Evolutionary conservation across 2,113 vertebrate genomes (phyloP).

Genomic region (Dromiciops gliroides): DNA sequence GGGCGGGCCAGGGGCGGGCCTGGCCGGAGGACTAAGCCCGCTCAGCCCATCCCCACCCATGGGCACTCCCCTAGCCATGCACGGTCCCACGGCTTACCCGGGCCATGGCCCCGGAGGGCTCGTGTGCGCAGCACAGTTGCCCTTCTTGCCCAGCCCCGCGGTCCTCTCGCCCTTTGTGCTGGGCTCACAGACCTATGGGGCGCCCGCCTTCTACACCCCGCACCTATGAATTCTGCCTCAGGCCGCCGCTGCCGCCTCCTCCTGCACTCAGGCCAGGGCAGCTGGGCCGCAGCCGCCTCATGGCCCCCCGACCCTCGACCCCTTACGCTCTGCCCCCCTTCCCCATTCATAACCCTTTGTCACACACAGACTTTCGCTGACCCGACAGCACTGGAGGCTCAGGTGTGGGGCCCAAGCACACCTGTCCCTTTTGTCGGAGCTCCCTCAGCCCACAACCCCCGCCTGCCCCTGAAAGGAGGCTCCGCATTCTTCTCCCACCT

Average conservation of each 20-base stretch:
- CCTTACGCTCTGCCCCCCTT: background rate
- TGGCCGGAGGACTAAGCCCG: slow-evolving; percentile 87
- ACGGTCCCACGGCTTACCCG: slow-evolving; percentile 89
- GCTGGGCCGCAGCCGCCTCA: slow-evolving; percentile 31
- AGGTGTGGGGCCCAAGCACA: background rate
- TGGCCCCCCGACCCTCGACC: background rate
- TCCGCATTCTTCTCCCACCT: background rate
- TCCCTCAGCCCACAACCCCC: background rate
- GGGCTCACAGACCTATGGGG: slow-evolving; percentile 95
- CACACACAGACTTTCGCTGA: background rate
- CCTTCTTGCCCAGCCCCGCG: slow-evolving; percentile 93
- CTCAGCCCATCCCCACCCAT: slow-evolving; percentile 94
- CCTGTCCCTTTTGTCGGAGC: background rate
- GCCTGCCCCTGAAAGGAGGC: background rate
- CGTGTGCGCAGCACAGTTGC: slow-evolving; percentile 93
- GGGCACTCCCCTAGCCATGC: slow-evolving; percentile 92
- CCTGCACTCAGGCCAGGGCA: slow-evolving; percentile 41
- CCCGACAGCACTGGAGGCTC: background rate
- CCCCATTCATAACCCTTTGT: background rate
- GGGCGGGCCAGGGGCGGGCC: slow-evolving; percentile 77
- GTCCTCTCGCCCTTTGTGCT: slow-evolving; percentile 97
- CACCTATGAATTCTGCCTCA: slow-evolving; percentile 88
- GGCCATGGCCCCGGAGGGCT: slow-evolving; percentile 90
- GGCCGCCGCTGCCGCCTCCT: slow-evolving; percentile 38
- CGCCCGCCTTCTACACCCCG: slow-evolving; percentile 95